Conservation (phyloP, 2,888 invertebrate genomes). For the Cryptophagus acutangulus region DNA sequence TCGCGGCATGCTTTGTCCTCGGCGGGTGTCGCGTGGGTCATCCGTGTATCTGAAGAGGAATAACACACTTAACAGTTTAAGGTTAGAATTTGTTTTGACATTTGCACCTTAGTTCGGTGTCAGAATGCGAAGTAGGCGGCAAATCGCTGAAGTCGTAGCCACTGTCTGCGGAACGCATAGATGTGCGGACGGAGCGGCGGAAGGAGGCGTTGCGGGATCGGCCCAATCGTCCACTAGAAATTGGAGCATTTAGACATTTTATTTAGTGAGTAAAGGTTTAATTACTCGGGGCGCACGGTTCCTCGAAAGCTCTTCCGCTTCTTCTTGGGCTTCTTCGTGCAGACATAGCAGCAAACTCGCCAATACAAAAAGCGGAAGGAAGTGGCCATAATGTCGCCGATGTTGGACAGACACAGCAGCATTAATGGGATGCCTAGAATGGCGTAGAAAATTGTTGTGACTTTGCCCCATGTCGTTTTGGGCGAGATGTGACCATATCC, state of each 20-base stretch:
- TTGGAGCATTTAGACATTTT: background rate
- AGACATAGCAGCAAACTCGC: slow-evolving; percentile 87
- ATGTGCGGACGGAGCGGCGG: slow-evolving; percentile 55
- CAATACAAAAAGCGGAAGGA: slow-evolving; percentile 91
- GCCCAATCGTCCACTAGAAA: slow-evolving; percentile 38
- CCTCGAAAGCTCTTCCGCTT: slow-evolving; percentile 43
- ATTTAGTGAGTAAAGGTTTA: background rate
- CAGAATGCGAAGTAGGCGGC: slow-evolving; percentile 63
- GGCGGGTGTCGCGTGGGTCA: slow-evolving; percentile 29
- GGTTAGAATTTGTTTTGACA: slow-evolving; percentile 2
- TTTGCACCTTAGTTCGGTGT: slow-evolving; percentile 65
- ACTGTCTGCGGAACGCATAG: slow-evolving; percentile 60
- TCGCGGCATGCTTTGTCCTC: slow-evolving; percentile 35
- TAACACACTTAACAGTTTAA: background rate
- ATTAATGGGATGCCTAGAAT: slow-evolving; percentile 93
- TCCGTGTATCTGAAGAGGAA: slow-evolving; percentile 37
- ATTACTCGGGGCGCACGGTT: slow-evolving; percentile 10
- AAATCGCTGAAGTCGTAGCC: slow-evolving; percentile 55
- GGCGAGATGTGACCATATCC: slow-evolving; percentile 95
- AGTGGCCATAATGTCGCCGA: slow-evolving; percentile 90
- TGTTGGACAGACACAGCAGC: slow-evolving; percentile 90
- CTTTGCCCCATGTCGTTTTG: slow-evolving; percentile 88
- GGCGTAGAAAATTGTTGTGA: slow-evolving; percentile 93
- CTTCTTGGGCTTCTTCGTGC: slow-evolving; percentile 71
- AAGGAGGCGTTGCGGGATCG: slow-evolving; percentile 53